Percentiles rank a stretch among this genome's conserved stretches.
phyloP scores from a whole-genome alignment of 53 echinoderm and acorn worm species.

The Temnopleurus reevesii region DNA sequence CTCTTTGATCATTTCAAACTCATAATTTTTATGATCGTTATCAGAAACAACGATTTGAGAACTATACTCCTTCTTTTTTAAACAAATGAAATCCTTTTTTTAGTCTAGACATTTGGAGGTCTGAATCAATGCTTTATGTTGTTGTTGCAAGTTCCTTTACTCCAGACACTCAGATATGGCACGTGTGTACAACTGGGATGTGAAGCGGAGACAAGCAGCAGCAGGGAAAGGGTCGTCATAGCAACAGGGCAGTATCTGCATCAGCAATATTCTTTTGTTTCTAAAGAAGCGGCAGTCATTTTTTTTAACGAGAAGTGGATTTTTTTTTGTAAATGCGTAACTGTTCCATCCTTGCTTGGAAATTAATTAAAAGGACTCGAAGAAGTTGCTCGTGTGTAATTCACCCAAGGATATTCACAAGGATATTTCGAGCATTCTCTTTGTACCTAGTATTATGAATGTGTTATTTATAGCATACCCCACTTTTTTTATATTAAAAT shows the following conservation, averaged over 20 bases:
- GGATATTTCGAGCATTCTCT: neutral
- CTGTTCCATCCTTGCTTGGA: neutral
- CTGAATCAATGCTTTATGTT: neutral
- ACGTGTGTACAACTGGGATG: conserved; percentile 93
- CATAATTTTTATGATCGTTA: too few species aligned
- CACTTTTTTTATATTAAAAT: too few species aligned
- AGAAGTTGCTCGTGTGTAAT: neutral
- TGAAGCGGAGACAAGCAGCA: conserved; percentile 80
- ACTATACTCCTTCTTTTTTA: too few species aligned
- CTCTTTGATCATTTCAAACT: too few species aligned
- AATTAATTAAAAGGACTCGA: neutral
- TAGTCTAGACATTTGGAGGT: too few species aligned
- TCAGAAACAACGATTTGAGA: too few species aligned
- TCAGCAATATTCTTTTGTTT: conserved; percentile 21
- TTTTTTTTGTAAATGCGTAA: neutral
- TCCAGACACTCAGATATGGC: conserved; percentile 85
- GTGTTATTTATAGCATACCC: too few species aligned
- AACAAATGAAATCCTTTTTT: too few species aligned
- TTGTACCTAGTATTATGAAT: neutral
- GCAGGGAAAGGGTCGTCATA: conserved; percentile 43
- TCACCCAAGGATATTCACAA: neutral
- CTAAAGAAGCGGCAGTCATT: neutral
- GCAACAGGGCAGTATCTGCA: neutral
- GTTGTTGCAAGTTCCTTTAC: conserved; percentile 58
- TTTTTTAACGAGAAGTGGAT: conserved; percentile 16